Percentiles rank a stretch among this genome's conserved stretches.
These are phyloP conservation scores for Pegoplata infirma DNA, from an alignment of 2,888 invertebrate species.

Conservation along the genomic window DNA sequence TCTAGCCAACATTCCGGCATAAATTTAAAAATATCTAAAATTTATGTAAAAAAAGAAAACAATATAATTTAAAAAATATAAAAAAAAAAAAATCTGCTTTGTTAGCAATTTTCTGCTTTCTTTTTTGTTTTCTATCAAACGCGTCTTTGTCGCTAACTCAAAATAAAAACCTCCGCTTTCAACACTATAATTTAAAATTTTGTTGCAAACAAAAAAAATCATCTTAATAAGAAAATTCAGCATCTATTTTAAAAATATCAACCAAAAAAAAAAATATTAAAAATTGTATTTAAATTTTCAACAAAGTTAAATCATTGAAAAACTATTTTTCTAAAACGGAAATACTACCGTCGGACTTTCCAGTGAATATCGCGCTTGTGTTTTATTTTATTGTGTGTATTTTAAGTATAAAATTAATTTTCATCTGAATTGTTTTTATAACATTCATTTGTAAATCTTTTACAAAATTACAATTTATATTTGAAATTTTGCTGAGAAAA, in stretches of 20 bases:
- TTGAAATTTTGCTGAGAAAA: conserved; percentile 4
- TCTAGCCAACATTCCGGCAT: neutral
- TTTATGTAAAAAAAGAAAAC: too few relatives aligned
- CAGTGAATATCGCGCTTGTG: neutral
- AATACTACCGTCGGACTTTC: neutral
- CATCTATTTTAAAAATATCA: neutral
- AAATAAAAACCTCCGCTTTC: neutral
- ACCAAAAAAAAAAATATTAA: neutral
- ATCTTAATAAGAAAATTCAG: too few relatives aligned
- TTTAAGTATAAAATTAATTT: too few relatives aligned
- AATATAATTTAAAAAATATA: too few relatives aligned
- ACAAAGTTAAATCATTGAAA: neutral
- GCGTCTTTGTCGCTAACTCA: too few relatives aligned
- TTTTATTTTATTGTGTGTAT: neutral
- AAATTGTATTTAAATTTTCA: too few relatives aligned
- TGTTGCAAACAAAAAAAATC: neutral
- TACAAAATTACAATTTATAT: neutral
- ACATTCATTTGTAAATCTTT: neutral
- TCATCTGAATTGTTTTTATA: neutral
- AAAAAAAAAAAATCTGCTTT: neutral
- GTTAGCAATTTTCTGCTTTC: neutral
- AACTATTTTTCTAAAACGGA: neutral
- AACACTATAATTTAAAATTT: neutral
- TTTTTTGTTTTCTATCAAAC: neutral
- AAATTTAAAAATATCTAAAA: too few relatives aligned